Evolutionary conservation across 2,113 vertebrate genomes (phyloP), one percentile per base, ranked within the genome.

Genomic region (Macquaria ambigua): DNA sequence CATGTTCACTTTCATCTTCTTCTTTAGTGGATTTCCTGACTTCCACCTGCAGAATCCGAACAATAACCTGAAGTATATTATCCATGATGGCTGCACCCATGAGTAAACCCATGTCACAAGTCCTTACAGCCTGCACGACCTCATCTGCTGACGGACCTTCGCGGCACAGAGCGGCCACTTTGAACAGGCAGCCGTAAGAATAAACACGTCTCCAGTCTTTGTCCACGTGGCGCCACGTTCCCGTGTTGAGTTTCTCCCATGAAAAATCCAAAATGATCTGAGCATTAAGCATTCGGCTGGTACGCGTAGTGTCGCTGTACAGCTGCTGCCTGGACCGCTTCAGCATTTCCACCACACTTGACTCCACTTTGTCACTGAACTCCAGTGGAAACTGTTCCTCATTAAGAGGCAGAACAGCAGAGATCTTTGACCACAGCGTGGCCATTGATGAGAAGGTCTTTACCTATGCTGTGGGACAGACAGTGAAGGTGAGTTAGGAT

Each of bases 51-150:
- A 99, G 94, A 53, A 97, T 66, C 0, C 52, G 62, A 1, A 96
- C 94, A 0, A 98, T 75, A 23, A 90, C 95, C 59, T 95, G 92
- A 48, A 99, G 94, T 62, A 95, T 77, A 80, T 97, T 87, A 7
- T 95, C 97, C 83, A 97, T 88, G 66, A 99, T 93, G 73, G 96
- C 85, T 0, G 96, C 96, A 6, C 98, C 98, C 97, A 99, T 96
- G 14, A 99, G 95, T 76, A 99, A 94, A 56, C 97, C 97, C 97
- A 98, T 93, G 93, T 99, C 98, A 62, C 98, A 99, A 28, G 95
- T 95, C 53, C 87, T 95, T 52, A 99, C 89, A 23, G 97, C 97
- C 18, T 95, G 84, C 0, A 84, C 71, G 12, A 94, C 15, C 4
- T 89, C 86, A 0, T 67, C 84, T 23, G 87, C 66, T 1, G 89